Base-by-base conservation (phyloP, 2,888 invertebrate genomes). In the Oligia strigilis region DNA sequence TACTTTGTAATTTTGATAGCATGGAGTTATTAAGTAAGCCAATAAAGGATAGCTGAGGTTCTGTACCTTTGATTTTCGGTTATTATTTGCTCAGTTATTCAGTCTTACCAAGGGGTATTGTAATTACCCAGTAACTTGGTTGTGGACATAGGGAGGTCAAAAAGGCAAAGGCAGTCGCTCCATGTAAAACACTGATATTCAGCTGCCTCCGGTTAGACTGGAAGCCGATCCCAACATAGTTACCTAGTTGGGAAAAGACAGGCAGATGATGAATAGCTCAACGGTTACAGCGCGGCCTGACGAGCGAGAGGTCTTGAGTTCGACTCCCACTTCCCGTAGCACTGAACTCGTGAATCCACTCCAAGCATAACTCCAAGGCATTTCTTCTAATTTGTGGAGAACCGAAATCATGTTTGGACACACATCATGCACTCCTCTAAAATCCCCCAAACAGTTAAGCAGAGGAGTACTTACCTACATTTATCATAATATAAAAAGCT, bases 1-100 rank as follows among this genome's bases (percentile, higher is more conserved):
- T 84, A 80, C 71, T 78, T 80, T 77, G 80, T 81, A 77, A 84
- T 78, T 86, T 87, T 87, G 84, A 88, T 88, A 78, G 64, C 11
- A 64, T 11, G 0, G 17, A 14, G 62, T 29, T 29, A 69, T 64
- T 29, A 70, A 52, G 46, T 5, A 58, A 64, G 43, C 23, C 52
- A 8, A 17, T 69, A 60, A 14, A 55, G 4, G 23, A 69, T 4
- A 65, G n/a, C 23, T 1, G 2, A 19, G 85, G 85, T 85, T 85
- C 88, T 69, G 85, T 4, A 78, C 3, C 0, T 62, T 83, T 40
- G 3, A 29, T 72, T 58, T 58, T 29, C 40, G 0, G 14, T 40
- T 40, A 5, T 13, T 40, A 40, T 6, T 40, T 46, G 36, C 29
- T 36, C 36, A 19, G 9, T 11, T 36, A 36, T 1, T 2, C 19